Evolutionary conservation across 2,888 invertebrate genomes (phyloP).

Genomic region (Theodoxus fluviatilis): DNA sequence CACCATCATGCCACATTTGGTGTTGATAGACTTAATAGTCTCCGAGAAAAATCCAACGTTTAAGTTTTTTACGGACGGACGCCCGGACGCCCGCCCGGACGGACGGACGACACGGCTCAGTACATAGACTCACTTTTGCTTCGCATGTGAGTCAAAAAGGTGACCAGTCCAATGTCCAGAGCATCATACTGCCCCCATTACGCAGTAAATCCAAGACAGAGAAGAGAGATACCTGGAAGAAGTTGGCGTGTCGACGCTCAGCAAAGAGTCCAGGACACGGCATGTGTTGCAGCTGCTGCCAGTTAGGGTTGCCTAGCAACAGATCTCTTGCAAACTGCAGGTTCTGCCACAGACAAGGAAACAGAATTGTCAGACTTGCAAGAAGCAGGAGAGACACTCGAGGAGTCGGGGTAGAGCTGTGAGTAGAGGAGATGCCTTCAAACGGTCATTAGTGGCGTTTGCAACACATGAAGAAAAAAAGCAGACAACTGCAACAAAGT

Average conservation of each 20-base stretch:
- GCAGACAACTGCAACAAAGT: no score
- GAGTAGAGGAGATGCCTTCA: not conserved
- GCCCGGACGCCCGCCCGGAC: no score
- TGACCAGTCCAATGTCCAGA: no score
- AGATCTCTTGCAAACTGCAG: conserved; percentile 61
- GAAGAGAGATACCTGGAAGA: conserved; percentile 90
- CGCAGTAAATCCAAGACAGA: no score
- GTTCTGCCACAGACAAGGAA: conserved; percentile 51
- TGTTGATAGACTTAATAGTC: no score
- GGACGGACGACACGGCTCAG: not conserved
- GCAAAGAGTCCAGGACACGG: conserved; percentile 83
- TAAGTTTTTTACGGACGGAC: no score
- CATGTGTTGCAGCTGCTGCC: conserved; percentile 65
- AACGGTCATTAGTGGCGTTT: no score
- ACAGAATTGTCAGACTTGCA: not conserved
- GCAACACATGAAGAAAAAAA: no score
- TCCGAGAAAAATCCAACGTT: no score
- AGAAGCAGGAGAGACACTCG: not conserved
- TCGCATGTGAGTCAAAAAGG: not conserved
- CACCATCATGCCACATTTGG: no score
- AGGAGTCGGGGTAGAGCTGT: not conserved
- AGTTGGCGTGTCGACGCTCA: conserved; percentile 83
- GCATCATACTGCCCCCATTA: no score
- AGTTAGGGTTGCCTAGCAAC: conserved; percentile 60
- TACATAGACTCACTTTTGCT: not conserved